Evolutionary conservation across 2,888 invertebrate genomes (phyloP), one percentile per base, ranked within the genome.

Genomic region (Drosophila melanocephala): DNA sequence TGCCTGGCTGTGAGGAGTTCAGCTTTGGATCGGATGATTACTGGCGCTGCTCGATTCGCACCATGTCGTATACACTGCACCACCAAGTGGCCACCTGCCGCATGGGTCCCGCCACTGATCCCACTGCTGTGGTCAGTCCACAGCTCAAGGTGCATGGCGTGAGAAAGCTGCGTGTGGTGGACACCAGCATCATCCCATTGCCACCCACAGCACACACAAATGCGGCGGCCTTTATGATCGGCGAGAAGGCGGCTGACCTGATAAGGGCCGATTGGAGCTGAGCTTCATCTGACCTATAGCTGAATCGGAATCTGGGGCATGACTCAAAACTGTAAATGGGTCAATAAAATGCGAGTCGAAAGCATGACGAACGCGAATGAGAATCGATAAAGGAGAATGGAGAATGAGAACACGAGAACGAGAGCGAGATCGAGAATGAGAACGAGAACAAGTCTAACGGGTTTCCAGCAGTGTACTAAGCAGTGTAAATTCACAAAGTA

Each of bases 161-260:
- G 1, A 89, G 94, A 9, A 94, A 93, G 5, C 91, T 96, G 50
- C 94, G 96, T 16, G 96, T 96, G 0, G 96, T 94, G 0, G 96
- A 96, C 91, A 95, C 96, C 7, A 96, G 96, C 80, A 93, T 97
- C 39, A 95, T 95, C 81, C 96, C 96, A 0, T 93, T 94, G 7
- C 95, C 95, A 5, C 93, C 95, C 32, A 95, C 95, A 1, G 95
- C 96, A 4, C 96, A 96, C 88, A 96, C 96, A 1, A 95, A 95
- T 91, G 96, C 96, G 0, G 95, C 96, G 0, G 95, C 95, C 0
- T 95, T 95, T 79, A 96, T 96, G 95, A 95, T 96, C 57, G 96
- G 96, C 1, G 96, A 96, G 92, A 96, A 96, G 89, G 95, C 95
- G 2, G 95, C 96, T 0, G 96, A 96, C 90, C 93, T 96, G 91